Base-by-base conservation (phyloP, 2,888 invertebrate species). In the Chalcosyrphus nemorum region DNA sequence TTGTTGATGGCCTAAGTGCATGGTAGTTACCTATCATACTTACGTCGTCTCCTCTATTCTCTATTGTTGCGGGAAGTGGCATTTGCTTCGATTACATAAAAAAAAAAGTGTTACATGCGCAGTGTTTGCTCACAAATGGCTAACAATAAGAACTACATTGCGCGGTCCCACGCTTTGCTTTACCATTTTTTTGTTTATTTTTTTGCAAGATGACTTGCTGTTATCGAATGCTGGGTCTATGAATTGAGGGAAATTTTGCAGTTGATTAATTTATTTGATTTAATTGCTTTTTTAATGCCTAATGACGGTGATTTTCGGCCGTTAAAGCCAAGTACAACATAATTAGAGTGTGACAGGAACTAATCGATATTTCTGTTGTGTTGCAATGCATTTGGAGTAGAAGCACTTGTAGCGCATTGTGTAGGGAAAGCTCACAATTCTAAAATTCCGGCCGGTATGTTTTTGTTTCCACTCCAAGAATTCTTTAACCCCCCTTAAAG, bases 41-140 rank as follows among this genome's bases (percentile, higher is more conserved):
- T 7, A 24, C 15, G 21, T 9, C 5, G 5, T 76, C 15, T n/a
- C n/a, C n/a, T n/a, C n/a, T n/a, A n/a, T n/a, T n/a, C n/a, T n/a
- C n/a, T 11, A 32, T 54, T 47, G 24, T 54, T 54, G 7, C 19
- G 45, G 24, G 13, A 57, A 50, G 7, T n/a, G 35, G 54, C 43
- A 19, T 71, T 56, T 19, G 47, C n/a, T 13, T 6, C 13, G 59
- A 41, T 59, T 59, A 50, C 52, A 47, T 56, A 74, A 80, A 76
- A 17, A n/a, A n/a, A n/a, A n/a, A n/a, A n/a, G n/a, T 47, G 47
- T 65, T 63, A 66, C 54, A 54, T 32, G 56, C 19, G 32, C 43
- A 13, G n/a, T 4, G n/a, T n/a, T n/a, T 52, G 27, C 11, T 7
- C 41, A 35, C 47, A 32, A 38, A 38, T 38, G 24, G 38, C 13